Evolutionary conservation across 2,797 vertebrate genomes (phyloP).

Genomic region (Lycodopsis pacificus): DNA sequence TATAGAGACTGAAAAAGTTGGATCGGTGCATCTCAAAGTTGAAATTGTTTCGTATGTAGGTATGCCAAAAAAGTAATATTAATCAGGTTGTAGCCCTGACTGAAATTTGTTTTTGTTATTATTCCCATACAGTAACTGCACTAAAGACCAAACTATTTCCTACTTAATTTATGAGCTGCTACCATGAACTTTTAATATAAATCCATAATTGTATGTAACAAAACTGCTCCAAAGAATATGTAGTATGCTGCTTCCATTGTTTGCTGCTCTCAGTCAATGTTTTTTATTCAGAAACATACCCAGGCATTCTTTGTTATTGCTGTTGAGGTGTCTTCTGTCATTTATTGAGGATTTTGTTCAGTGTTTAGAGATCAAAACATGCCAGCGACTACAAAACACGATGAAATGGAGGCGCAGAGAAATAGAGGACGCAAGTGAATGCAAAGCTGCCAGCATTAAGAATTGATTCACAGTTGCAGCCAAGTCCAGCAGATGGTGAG

Average conservation of each 20-base stretch:
- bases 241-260: background rate
- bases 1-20: background rate
- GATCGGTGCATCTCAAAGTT: background rate
- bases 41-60: no score
- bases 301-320: background rate
- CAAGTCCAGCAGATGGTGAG: constrained; percentile 78
- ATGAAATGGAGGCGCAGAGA: constrained; percentile 45
- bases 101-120: background rate
- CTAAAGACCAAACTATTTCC: background rate
- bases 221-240: background rate
- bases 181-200: background rate
- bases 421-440: constrained; percentile 38
- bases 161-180: constrained; percentile 11
- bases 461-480: constrained; percentile 68
- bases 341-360: constrained; percentile 26
- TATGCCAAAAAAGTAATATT: background rate
- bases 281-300: background rate
- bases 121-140: background rate
- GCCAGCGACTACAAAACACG: constrained; percentile 14
- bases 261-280: background rate
- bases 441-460: constrained; percentile 66
- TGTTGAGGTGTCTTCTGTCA: background rate
- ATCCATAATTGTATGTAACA: background rate
- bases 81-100: background rate
- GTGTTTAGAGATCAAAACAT: constrained; percentile 47